These are phyloP conservation scores for Eugnorisma glareosa DNA, from an alignment of 2,888 invertebrate species.

Conservation along the genomic window DNA sequence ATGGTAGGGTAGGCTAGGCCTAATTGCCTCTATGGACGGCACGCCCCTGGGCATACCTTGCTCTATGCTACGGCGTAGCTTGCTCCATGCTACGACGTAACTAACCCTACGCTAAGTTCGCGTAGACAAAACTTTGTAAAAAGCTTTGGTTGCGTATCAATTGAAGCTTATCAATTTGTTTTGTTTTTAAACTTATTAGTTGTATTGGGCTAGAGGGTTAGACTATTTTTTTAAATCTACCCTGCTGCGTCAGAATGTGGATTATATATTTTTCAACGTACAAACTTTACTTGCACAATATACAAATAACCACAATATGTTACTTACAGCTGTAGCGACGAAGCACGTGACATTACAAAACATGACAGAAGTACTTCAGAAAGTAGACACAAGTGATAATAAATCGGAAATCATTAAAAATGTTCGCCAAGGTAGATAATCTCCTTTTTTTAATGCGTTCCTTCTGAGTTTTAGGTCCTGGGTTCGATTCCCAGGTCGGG, in stretches of 20 bases:
- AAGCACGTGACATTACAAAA: slow-evolving; percentile 28
- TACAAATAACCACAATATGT: neutral
- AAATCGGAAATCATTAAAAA: slow-evolving; percentile 34
- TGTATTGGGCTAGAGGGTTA: neutral
- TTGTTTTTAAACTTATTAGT: too few species aligned
- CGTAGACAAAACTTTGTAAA: neutral
- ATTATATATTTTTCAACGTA: neutral
- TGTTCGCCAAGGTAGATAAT: slow-evolving; percentile 20
- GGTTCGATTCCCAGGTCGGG: too few species aligned
- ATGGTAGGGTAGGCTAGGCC: too few species aligned
- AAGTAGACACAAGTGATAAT: slow-evolving; percentile 29
- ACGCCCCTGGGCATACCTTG: too few species aligned
- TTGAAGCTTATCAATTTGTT: neutral
- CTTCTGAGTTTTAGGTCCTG: too few species aligned
- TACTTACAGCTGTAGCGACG: slow-evolving; percentile 40
- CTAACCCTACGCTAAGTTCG: neutral
- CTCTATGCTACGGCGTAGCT: neutral
- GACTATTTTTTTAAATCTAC: neutral
- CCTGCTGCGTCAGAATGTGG: neutral
- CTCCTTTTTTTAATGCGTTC: too few species aligned
- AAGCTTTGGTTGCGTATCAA: neutral
- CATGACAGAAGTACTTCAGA: slow-evolving; percentile 32
- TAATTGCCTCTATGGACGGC: too few species aligned
- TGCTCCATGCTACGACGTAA: neutral
- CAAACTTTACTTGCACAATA: too few species aligned